Evolutionary conservation across 2,113 vertebrate genomes (phyloP), one percentile per base, ranked within the genome.

Genomic region (Poeciliopsis turrubarensis): DNA sequence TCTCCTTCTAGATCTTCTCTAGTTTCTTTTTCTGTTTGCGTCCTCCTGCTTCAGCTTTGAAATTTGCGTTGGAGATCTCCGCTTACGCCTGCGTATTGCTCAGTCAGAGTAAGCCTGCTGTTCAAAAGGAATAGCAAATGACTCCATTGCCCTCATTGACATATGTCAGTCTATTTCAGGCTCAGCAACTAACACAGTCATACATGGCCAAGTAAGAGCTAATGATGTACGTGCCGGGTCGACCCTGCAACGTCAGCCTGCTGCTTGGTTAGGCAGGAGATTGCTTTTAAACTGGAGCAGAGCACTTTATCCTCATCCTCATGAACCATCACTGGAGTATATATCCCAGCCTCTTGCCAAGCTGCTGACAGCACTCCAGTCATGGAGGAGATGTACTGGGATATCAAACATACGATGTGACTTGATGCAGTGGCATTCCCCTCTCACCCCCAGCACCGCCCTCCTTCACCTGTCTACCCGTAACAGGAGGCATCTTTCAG

Each of bases 151-250:
- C 86, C 87, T 89, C 87, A 84, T 88, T 88, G 89, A 91, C 88
- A 79, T 78, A 73, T 88, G 89, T 86, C 91, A 82, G 86, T 92
- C 91, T 91, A 91, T 91, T 92, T 92, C 88, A 86, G 88, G 84
- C 89, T 60, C 86, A 17, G 66, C 74, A 29, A 77, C 84, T 80
- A 81, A 83, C 75, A 60, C 78, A 77, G 77, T 86, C 88, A 81
- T 79, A 86, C 88, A 85, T 89, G 85, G 80, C 79, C 79, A 92
- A 86, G 82, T 82, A 76, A 79, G 83, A 88, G 44, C 80, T 66
- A 79, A 81, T 77, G 90, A 91, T 81, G 81, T 72, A 76, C 44
- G 30, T 69, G 77, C 85, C 75, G 87, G 83, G 85, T 86, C 29
- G 70, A 72, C 71, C 75, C 29, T 44, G 75, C 75, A 22, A 15